These are phyloP conservation scores for Monarcha castaneiventris DNA, from an alignment of 2,113 vertebrate species.

Conservation along the genomic window DNA sequence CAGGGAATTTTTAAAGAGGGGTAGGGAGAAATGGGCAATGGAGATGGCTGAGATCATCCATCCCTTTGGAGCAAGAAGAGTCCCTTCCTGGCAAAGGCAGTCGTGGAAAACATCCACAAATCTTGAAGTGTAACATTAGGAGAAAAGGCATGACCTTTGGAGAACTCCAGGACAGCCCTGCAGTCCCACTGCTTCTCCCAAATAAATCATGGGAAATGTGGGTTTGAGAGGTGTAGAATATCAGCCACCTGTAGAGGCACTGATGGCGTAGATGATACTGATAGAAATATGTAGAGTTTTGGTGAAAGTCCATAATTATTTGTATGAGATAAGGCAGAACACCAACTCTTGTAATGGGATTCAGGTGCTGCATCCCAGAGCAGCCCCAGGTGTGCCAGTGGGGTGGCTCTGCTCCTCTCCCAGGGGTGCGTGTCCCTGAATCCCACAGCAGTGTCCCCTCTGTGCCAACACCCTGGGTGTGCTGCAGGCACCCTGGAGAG, in stretches of 20 bases:
- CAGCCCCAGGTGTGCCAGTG: background rate
- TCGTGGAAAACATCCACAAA: background rate
- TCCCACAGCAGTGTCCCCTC: background rate
- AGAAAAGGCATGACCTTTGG: constrained; percentile 5
- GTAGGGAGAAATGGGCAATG: rapidly evolving
- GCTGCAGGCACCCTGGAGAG: background rate
- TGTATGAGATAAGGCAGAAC: background rate
- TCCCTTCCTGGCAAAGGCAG: background rate
- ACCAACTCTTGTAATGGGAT: background rate
- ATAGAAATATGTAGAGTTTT: no score
- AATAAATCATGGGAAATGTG: background rate
- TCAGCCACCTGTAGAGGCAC: background rate
- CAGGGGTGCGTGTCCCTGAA: rapidly evolving
- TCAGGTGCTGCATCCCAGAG: background rate
- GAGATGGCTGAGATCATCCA: background rate
- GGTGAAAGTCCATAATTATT: background rate
- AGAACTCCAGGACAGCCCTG: background rate
- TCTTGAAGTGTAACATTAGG: background rate
- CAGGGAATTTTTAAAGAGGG: background rate
- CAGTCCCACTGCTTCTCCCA: background rate
- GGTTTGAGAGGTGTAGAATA: background rate
- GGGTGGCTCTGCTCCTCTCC: background rate
- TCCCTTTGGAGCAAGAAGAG: background rate
- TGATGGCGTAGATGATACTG: background rate
- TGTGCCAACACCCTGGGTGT: background rate